phyloP scores from a whole-genome alignment of 37 sponge, comb jelly and placozoan genomes.

The Aphrocallistes beatrix region DNA sequence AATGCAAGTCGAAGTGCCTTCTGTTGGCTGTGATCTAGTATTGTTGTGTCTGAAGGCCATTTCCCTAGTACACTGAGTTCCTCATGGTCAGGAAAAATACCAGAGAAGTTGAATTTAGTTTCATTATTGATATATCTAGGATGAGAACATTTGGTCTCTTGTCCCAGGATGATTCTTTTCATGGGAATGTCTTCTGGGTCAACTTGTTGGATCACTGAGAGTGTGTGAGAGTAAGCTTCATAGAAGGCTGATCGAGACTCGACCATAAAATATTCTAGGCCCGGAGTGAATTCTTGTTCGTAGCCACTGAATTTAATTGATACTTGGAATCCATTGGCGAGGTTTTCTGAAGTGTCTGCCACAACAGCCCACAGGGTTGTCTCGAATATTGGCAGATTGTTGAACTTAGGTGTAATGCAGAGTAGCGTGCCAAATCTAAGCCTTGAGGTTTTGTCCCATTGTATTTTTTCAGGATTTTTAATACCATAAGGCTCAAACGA shows the following conservation, averaged over 20 bases:
- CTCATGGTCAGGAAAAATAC: not conserved
- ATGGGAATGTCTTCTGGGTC: not conserved
- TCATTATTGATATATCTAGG: not conserved
- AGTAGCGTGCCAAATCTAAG: slow-evolving; percentile 64
- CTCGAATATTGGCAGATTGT: slow-evolving; percentile 19
- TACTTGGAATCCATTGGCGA: not conserved
- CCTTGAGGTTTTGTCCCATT: slow-evolving; percentile 52
- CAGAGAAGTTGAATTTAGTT: not conserved
- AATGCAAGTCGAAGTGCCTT: not conserved
- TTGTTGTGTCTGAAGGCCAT: not conserved
- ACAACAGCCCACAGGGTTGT: not conserved
- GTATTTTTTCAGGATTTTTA: not conserved
- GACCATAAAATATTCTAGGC: slow-evolving; percentile 38
- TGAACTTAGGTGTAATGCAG: slow-evolving; percentile 43
- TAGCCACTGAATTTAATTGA: not conserved
- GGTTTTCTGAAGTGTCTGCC: not conserved
- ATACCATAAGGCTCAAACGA: slow-evolving; percentile 36
- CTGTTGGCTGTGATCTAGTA: not conserved
- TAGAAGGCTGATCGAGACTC: slow-evolving; percentile 64
- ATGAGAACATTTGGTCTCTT: not conserved
- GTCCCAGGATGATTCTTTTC: not conserved
- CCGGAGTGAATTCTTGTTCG: not conserved
- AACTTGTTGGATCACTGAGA: not conserved
- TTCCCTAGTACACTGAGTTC: not conserved
- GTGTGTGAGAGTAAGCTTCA: slow-evolving; percentile 64